A percentile compares a stretch with the other conserved stretches of the same genome.
Conservation (phyloP, 1,140 invertebrate species). For the Trichonephila clavata region DNA sequence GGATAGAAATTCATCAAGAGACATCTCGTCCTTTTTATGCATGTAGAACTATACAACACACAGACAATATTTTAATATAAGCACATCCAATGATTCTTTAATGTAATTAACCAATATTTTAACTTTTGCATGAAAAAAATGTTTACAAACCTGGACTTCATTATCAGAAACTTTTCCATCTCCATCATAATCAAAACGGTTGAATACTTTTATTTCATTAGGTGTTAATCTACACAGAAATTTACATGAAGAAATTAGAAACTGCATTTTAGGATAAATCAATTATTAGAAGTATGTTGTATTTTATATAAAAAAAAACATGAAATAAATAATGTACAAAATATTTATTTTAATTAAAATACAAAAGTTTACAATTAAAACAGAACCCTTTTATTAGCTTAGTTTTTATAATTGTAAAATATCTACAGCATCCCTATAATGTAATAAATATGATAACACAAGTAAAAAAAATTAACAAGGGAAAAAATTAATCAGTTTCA, state of each 20-base stretch:
- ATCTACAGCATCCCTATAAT: no score
- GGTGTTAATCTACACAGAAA: conserved; percentile 44
- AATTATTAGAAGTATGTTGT: no score
- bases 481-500: no score
- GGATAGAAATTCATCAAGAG: conserved; percentile 53
- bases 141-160: conserved; percentile 61
- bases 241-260: neutral
- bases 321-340: no score
- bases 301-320: no score
- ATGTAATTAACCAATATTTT: neutral
- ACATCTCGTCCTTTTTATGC: conserved; percentile 69
- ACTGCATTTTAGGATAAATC: no score
- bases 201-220: conserved; percentile 58
- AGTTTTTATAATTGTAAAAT: no score
- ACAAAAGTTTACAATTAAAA: no score
- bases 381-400: no score
- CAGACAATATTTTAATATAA: neutral
- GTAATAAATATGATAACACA: no score
- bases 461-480: no score
- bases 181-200: conserved; percentile 74
- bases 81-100: neutral
- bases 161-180: conserved; percentile 71
- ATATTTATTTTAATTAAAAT: no score
- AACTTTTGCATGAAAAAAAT: neutral
- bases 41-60: conserved; percentile 63